Evolutionary conservation across 2,797 vertebrate species (phyloP).

Genomic region (Apodemus agrarius): DNA sequence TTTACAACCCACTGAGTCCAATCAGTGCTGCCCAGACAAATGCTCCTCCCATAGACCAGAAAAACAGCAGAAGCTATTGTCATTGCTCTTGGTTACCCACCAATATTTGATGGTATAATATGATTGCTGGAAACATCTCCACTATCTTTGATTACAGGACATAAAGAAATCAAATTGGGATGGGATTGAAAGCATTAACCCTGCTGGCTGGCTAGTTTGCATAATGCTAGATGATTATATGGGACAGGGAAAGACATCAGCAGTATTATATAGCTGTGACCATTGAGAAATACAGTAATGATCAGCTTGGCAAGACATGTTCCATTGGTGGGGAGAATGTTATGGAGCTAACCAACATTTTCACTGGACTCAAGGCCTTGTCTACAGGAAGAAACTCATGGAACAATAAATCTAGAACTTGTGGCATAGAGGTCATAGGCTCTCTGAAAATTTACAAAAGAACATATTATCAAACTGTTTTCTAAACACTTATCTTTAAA

Average conservation of each 20-base stretch:
- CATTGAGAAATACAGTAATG: too few species aligned
- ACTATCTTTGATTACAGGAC: neutral
- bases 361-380: neutral
- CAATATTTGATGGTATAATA: neutral
- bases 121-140: neutral
- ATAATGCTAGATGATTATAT: neutral
- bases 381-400: neutral
- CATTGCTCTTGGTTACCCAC: neutral
- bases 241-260: neutral
- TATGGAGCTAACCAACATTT: neutral
- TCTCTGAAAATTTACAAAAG: neutral
- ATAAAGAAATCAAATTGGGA: neutral
- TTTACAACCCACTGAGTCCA: neutral
- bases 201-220: neutral
- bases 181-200: neutral
- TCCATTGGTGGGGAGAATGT: neutral
- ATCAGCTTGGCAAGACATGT: neutral
- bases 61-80: neutral
- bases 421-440: neutral
- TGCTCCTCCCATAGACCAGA: too few species aligned
- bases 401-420: neutral
- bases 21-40: too few species aligned
- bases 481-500: neutral
- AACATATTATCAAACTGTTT: neutral
- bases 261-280: neutral